Evolutionary conservation across 2,888 invertebrate species (phyloP).

Genomic region (Cyclophora punctaria): DNA sequence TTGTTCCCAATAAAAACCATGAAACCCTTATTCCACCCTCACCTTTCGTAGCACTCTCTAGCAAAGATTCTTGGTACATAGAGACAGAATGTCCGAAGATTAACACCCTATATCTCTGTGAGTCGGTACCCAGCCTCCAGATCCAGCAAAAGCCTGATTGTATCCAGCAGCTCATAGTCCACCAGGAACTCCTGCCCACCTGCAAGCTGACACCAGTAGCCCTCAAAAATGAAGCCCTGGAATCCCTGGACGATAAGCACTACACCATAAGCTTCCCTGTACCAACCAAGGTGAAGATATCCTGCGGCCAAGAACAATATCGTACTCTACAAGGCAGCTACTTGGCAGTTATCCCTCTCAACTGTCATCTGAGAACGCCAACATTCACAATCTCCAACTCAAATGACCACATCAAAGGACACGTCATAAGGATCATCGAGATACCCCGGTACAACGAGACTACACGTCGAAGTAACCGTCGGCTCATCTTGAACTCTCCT

Average conservation of each 20-base stretch:
- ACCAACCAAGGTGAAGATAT: slow-evolving; percentile 10
- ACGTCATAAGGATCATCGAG: background rate
- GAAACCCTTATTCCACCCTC: slow-evolving; percentile 8
- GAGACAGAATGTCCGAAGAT: slow-evolving; percentile 17
- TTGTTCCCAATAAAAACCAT: slow-evolving; percentile 10
- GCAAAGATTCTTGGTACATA: slow-evolving; percentile 11
- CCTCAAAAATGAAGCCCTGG: slow-evolving; percentile 5
- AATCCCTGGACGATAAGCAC: slow-evolving; percentile 13
- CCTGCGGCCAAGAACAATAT: slow-evolving; percentile 12
- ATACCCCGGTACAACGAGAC: background rate
- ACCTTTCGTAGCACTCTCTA: slow-evolving; percentile 11
- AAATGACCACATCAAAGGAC: slow-evolving; percentile 5
- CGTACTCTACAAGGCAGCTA: slow-evolving; percentile 7
- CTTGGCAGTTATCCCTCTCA: slow-evolving; percentile 1
- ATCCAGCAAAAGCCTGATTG: slow-evolving; percentile 2
- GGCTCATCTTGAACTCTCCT: slow-evolving; percentile 3
- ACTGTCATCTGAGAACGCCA: slow-evolving; percentile 3
- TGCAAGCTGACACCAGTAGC: slow-evolving; percentile 4
- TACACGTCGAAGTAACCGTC: background rate
- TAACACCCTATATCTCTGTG: slow-evolving; percentile 11
- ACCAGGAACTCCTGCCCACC: background rate
- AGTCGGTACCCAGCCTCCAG: slow-evolving; percentile 6
- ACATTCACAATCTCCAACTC: background rate
- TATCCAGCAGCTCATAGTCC: slow-evolving; percentile 7
- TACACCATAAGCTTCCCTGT: slow-evolving; percentile 14